Conservation (phyloP, 2,888 invertebrate genomes). For the Tipula confusa region DNA sequence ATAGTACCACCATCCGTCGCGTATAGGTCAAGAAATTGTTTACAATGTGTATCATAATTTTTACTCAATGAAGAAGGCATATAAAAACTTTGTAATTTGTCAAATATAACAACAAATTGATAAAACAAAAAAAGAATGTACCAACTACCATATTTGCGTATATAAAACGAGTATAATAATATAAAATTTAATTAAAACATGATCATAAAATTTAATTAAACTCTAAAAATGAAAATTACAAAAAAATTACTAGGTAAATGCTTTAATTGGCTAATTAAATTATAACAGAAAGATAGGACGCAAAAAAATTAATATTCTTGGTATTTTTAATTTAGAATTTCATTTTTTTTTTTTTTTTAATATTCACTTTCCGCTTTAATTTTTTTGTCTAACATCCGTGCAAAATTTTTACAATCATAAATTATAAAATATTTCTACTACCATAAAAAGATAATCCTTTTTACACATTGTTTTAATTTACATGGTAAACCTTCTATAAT, state of each 20-base stretch:
- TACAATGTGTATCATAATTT: background rate
- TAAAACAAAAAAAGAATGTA: no score
- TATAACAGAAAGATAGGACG: background rate
- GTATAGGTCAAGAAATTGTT: background rate
- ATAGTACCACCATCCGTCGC: background rate
- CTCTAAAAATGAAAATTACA: no score
- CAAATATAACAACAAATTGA: background rate
- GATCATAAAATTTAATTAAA: background rate
- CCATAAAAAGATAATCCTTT: slow-evolving; percentile 12
- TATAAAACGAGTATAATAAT: background rate
- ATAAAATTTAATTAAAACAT: background rate
- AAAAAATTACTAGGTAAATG: background rate
- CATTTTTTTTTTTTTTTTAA: background rate
- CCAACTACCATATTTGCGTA: background rate
- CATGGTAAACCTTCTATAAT: slow-evolving; percentile 12
- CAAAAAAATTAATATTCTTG: background rate
- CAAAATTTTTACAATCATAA: background rate
- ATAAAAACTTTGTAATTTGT: background rate
- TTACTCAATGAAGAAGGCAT: background rate
- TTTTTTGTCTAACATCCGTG: slow-evolving; percentile 1
- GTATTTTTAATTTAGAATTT: background rate
- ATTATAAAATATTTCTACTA: background rate
- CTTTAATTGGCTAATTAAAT: background rate
- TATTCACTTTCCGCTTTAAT: slow-evolving; percentile 25
- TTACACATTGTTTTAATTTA: background rate